Evolutionary conservation across 2,113 vertebrate genomes (phyloP), one percentile per base, ranked within the genome.

Genomic region (Gymnogyps californianus): DNA sequence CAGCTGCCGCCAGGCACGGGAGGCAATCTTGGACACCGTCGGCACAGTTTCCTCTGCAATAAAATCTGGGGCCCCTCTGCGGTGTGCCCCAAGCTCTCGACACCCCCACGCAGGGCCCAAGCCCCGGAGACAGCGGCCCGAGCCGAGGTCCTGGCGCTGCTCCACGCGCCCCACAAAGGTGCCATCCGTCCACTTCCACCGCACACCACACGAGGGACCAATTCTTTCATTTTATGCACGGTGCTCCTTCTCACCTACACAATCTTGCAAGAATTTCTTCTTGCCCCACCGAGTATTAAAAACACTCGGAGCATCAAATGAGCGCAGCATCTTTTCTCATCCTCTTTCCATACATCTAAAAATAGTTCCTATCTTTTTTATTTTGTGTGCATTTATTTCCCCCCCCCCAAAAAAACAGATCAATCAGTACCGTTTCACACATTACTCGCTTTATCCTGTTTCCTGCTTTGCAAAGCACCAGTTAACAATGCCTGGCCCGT

Each of bases 1-100:
- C 9, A 3, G 47, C n/a, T 21, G 13, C 57, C 0, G 0, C 3
- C 22, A n/a, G 22, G 34, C 4, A 2, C 21, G 9, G 16, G 26
- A 28, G 38, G 7, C 16, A n/a, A 12, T 18, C 44, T 28, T 29
- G 5, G 38, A 72, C 21, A 38, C 26, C 4, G 0, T 7, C 51
- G 6, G 26, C 34, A 78, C n/a, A 58, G 34, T 16, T 34, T 9
- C 46, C 16, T 7, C 1, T 9, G 31, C 16, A 86, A n/a, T 51
- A 86, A 91, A 83, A 28, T 2, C 59, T 13, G 31, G 8, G 7
- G 0, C 8, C 13, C 5, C 18, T 19, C 40, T 0, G 2, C 40
- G 16, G 22, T 15, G 22, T 15, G 16, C 52, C 42, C 16, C 21
- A 7, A 25, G 42, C 16, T 62, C 36, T 38, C 0, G 0, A 24